Evolutionary conservation across 2,888 invertebrate species (phyloP), one percentile per base, ranked within the genome.

Genomic region (Gymnocheta viridis): DNA sequence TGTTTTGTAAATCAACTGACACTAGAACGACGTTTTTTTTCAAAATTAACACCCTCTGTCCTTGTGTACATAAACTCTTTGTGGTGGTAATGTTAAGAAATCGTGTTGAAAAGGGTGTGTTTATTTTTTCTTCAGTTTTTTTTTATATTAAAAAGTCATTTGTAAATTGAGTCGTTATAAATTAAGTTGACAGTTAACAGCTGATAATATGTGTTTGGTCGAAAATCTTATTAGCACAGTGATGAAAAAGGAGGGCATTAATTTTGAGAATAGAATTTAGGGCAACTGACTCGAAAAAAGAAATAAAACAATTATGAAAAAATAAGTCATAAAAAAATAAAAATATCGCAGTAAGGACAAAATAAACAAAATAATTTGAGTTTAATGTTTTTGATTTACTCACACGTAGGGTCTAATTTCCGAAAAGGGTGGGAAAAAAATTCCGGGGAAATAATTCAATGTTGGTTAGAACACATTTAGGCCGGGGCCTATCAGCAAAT

Each of bases 131-230:
- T 9, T 47, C 7, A 22, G 7, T 9, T 56, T 76, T 9, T 56
- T 76, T 35, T 66, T 47, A 2, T 70, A 73, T 73, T 81, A 56
- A 73, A 72, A 84, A 73, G 67, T 84, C 81, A 81, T 81, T 76
- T 80, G 84, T 81, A 84, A 81, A 78, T 73, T 81, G 73, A 84
- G 69, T 58, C 56, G 14, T 81, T 76, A 41, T 51, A 64, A 49
- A 35, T 47, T 41, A 49, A 77, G 54, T 70, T 78, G 81, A 76
- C 81, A 84, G 67, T 64, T 73, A 84, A 78, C 84, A 84, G 84
- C 77, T 81, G 84, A 84, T 74, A 78, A 80, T 54, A 47, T 60
- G 19, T 56, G 27, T 27, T 24, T 32, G 24, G 6, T 12, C 2
- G 10, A 44, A 64, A 49, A 76, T 76, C 41, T 56, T 64, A 17